phyloP scores from a whole-genome alignment of 2,888 invertebrate species.

The Pimpla rufipes region DNA sequence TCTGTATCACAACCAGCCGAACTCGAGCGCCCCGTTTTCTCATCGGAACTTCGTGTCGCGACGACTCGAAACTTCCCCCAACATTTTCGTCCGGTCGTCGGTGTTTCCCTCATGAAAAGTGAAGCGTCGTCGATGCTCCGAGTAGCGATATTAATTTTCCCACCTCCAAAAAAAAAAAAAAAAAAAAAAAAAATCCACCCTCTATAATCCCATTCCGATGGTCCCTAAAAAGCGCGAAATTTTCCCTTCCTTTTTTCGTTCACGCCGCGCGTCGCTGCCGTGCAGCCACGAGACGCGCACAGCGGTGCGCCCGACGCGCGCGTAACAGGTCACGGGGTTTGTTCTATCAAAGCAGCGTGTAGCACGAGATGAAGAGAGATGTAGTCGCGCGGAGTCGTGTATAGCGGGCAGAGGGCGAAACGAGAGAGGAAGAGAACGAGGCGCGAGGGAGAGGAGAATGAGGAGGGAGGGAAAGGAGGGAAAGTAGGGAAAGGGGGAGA shows the following conservation, averaged over 20 bases:
- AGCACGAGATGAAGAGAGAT: constrained; percentile 4
- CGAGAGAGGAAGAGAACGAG: not conserved
- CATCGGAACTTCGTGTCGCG: constrained; percentile 31
- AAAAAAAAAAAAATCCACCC: not conserved
- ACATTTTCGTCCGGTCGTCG: constrained; percentile 32
- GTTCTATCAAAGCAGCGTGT: constrained; percentile 16
- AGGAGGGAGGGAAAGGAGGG: constrained; percentile 8
- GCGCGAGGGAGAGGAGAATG: not conserved
- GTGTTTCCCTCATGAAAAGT: not conserved
- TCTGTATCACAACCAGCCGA: constrained; percentile 12
- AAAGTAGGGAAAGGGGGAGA: not conserved
- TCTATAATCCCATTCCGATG: not conserved
- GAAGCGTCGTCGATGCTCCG: not conserved
- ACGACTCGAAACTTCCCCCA: constrained; percentile 48
- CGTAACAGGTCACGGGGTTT: constrained; percentile 48
- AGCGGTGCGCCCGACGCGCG: constrained; percentile 15
- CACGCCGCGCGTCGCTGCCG: not conserved
- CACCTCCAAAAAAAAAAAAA: not conserved
- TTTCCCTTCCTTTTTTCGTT: not conserved
- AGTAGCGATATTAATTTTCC: not conserved
- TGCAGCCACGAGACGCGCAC: constrained; percentile 11
- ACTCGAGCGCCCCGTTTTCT: not conserved
- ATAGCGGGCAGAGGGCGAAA: not conserved
- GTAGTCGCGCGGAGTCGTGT: constrained; percentile 19
- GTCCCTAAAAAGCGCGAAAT: not conserved